These are phyloP conservation scores for Alectura lathami DNA, from an alignment of 2,113 vertebrate genomes.

Conservation along the genomic window DNA sequence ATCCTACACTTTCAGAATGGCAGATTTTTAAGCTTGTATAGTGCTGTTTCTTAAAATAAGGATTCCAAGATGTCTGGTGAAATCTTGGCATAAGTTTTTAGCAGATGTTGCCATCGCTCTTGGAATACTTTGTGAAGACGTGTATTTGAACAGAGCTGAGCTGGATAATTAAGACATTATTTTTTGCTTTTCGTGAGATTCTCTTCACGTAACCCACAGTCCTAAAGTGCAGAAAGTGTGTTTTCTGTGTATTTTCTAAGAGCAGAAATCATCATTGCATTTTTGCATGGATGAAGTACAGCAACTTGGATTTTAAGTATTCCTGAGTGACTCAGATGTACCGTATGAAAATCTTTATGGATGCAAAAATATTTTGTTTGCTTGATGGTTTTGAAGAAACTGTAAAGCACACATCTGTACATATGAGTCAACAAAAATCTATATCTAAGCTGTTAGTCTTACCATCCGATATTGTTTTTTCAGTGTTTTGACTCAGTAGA, in stretches of 20 bases:
- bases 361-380: constrained; percentile 73
- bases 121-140: constrained; percentile 51
- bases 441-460: constrained; percentile 50
- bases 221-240: constrained; percentile 10
- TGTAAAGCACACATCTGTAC: constrained; percentile 67
- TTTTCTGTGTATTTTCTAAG: not conserved
- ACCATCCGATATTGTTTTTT: constrained; percentile 44
- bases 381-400: constrained; percentile 51
- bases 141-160: constrained; percentile 39
- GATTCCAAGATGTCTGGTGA: constrained; percentile 70
- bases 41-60: constrained; percentile 76
- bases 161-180: constrained; percentile 21
- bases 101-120: constrained; percentile 75
- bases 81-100: constrained; percentile 71
- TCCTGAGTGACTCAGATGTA: constrained; percentile 36
- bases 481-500: constrained; percentile 29
- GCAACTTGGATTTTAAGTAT: constrained; percentile 40
- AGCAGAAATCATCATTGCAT: not conserved
- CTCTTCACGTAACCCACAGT: not conserved
- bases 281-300: not conserved
- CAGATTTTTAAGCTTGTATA: constrained; percentile 67
- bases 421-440: constrained; percentile 66
- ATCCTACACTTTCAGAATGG: constrained; percentile 72
- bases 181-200: constrained; percentile 24
- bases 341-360: constrained; percentile 60